Base-by-base conservation (phyloP, 2,888 invertebrate genomes). In the Agonopterix heracliana region DNA sequence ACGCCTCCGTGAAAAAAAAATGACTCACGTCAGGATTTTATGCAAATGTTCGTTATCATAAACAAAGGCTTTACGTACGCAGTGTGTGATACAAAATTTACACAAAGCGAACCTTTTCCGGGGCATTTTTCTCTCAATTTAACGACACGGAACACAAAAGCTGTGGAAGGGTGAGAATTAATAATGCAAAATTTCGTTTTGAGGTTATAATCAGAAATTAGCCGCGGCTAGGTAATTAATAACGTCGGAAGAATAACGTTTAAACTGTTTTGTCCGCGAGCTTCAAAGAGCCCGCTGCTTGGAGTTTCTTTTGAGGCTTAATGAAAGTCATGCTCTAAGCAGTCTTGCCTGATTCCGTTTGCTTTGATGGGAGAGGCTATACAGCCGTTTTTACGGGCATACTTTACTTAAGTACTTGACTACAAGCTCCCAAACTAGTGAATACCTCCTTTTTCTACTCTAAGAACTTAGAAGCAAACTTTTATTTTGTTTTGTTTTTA, bases 41-140 rank as follows among this genome's bases (percentile, higher is more conserved):
- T 73, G 67, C 64, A 73, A 73, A 74, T 68, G 58, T 55, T 53
- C 44, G 55, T 57, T 42, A 68, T 61, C 63, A 66, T 64, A 66
- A 72, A 73, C 68, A 72, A 72, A 60, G 57, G 59, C 52, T 60
- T 59, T 54, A 55, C 63, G 63, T 67, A 59, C 59, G 58, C 54
- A 57, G 47, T 52, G 52, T 52, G 59, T 53, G 54, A 56, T 57
- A 57, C 52, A 57, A 54, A 53, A 55, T 59, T 51, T 50, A 54
- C 55, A 54, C 54, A 55, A 55, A 55, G 50, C 53, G 49, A 44
- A 36, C 54, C 46, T 54, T 56, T 59, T 57, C 48, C 44, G 45
- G 34, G n/a, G 41, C 44, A 41, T 51, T 58, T 59, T 55, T 46
- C 53, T 47, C 50, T 34, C 48, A 41, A 47, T 55, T 59, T 47